A percentile compares a stretch with the other conserved stretches of the same genome.
These are phyloP conservation scores for Cremastinae sp. DNA, from an alignment of 2,888 invertebrate genomes.

Conservation along the genomic window DNA sequence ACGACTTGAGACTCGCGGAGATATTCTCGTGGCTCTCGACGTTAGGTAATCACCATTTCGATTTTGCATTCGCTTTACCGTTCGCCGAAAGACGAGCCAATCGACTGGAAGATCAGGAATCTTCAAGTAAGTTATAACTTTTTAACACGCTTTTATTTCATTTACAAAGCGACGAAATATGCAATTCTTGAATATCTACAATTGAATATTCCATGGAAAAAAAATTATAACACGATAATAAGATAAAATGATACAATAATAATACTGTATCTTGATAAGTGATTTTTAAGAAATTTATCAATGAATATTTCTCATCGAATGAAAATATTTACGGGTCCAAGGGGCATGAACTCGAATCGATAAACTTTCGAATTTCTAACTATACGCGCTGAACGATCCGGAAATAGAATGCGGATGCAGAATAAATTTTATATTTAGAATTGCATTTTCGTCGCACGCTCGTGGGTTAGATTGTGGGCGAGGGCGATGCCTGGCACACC, in stretches of 20 bases:
- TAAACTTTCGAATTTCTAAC: conserved; percentile 57
- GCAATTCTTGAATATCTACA: too few relatives aligned
- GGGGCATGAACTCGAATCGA: not conserved
- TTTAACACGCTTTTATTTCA: not conserved
- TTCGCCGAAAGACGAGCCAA: not conserved
- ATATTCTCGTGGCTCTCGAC: conserved; percentile 68
- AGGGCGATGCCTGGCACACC: conserved; percentile 25
- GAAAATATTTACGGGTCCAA: not conserved
- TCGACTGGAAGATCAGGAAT: not conserved
- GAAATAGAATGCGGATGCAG: conserved; percentile 67
- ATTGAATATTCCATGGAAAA: too few relatives aligned
- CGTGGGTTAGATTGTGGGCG: conserved; percentile 17
- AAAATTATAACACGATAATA: too few relatives aligned
- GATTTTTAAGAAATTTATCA: too few relatives aligned
- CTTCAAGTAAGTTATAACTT: too few relatives aligned
- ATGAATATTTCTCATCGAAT: not conserved
- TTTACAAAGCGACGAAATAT: too few relatives aligned
- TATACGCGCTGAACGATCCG: conserved; percentile 58
- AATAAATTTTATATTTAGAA: conserved; percentile 63
- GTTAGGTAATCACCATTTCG: conserved; percentile 68
- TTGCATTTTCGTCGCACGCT: conserved; percentile 27
- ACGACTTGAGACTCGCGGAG: conserved; percentile 64
- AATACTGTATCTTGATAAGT: too few relatives aligned
- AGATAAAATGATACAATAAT: too few relatives aligned
- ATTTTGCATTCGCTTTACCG: conserved; percentile 10